Base-by-base conservation (phyloP, 2,888 invertebrate species). In the Spisula solida region DNA sequence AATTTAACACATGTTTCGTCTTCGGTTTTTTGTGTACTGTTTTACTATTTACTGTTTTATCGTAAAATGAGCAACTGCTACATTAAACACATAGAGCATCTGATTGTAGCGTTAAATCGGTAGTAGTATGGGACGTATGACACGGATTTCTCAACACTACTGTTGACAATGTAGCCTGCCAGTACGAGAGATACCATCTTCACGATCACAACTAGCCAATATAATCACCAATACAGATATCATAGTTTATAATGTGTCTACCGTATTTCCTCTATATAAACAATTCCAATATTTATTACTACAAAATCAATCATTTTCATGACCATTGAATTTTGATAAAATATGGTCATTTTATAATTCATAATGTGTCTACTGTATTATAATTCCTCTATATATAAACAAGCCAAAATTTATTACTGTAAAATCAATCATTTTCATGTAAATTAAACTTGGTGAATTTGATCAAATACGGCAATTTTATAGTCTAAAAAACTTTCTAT, bases 191-290 rank as follows among this genome's bases (percentile, higher is more conserved):
- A 75, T 31, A 82, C 4, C 29, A 82, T 82, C 66, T 25, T 34
- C 8, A 75, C 51, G 18, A 70, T 83, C 75, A 78, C 82, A 79
- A 66, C 83, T 48, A 60, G 83, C 79, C 87, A 87, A 87, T 87
- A 79, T 66, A 83, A 82, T 83, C 83, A 75, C 75, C 83, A 75
- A 83, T 83, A 83, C 83, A 12, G 75, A 75, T 83, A 83, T 48
- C 51, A 51, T 70, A 41, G 31, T 41, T 75, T 83, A 70, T 75
- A 75, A 75, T 75, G 34, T 31, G 75, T 66, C 60, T 66, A 66
- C 60, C 60, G 25, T 66, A 66, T n/a, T 66, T 66, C 25, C 60
- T 66, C 60, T 66, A 66, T 66, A 66, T 66, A 66, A 66, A 66
- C 60, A 66, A 66, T 6, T 8, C n/a, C 4, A 16, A 51, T 16